Base-by-base conservation (phyloP, 2,113 vertebrate species). In the Nyctibius bracteatus region DNA sequence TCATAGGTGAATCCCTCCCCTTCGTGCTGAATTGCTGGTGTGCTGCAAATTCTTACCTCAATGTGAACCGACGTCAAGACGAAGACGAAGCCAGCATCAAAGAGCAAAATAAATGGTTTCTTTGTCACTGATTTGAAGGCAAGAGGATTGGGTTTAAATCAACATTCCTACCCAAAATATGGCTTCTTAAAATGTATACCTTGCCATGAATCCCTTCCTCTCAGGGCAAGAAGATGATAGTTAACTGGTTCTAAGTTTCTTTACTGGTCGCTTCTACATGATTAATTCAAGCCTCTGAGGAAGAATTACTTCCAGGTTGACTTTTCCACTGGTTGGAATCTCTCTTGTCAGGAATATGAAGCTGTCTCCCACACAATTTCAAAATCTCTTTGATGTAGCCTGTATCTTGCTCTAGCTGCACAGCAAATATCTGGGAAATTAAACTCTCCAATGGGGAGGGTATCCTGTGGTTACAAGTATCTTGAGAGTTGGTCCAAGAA, bases 221-320 rank as follows among this genome's bases (percentile, higher is more conserved):
- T 89, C 61, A 86, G 80, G 55, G 68, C 17, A 88, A 88, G 61
- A 92, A 81, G 75, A 65, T 30, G 27, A 28, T 57, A 88, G 80
- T 91, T 86, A 75, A 72, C 49, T 92, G 8, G 12, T 78, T 86
- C 52, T 84, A 46, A 81, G 20, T 81, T 92, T 91, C 80, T 91
- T 84, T 81, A 65, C 73, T 51, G 47, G 77, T 87, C 0, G 8
- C 35, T 93, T 94, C 83, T 88, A 68, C 10, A 30, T 84, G 73
- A 92, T 97, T 95, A 96, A 93, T 92, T 96, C 83, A 86, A 96
- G 66, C 72, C 73, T 96, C 66, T 93, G 68, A 96, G 88, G 90
- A 96, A 96, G 90, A 95, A 95, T 95, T 95, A 97, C 96, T 97
- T 96, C 96, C 95, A 97, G 94, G 96, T 96, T 96, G 93, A 96